Percentiles rank a stretch among this genome's conserved stretches.
Conservation (phyloP, 1,140 invertebrate species). For the Physella acuta region DNA sequence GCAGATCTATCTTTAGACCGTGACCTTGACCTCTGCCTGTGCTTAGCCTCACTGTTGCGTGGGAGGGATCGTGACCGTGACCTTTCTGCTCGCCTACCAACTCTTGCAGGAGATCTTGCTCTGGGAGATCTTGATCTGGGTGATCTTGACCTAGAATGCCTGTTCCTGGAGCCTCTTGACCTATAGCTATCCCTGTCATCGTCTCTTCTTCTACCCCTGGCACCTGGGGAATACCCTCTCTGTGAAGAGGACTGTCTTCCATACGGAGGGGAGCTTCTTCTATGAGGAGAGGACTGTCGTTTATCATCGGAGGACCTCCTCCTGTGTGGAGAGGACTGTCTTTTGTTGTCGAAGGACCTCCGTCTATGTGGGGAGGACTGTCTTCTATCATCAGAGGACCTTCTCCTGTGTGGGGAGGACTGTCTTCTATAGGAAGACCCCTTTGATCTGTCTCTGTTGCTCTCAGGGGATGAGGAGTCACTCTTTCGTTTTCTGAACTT, state of each 20-base stretch:
- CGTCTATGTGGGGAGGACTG: no score
- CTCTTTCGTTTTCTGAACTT: neutral
- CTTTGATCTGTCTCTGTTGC: neutral
- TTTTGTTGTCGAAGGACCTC: no score
- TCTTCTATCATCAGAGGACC: no score
- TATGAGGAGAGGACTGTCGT: no score
- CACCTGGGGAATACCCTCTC: no score
- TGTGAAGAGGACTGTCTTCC: no score
- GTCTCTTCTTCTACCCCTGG: no score
- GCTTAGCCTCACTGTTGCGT: constrained; percentile 31
- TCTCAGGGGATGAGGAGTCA: neutral
- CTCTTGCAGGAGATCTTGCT: constrained; percentile 14
- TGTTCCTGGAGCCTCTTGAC: neutral
- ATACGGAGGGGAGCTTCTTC: no score
- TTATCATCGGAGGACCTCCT: no score
- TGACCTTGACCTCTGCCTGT: constrained; percentile 30
- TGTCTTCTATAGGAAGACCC: no score
- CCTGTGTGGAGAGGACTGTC: no score
- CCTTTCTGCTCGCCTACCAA: constrained; percentile 15
- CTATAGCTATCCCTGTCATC: neutral
- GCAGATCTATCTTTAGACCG: constrained; percentile 20
- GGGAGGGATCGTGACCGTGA: constrained; percentile 15
- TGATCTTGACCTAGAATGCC: constrained; percentile 14
- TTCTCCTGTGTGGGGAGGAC: no score
- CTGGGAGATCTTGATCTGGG: constrained; percentile 27